Evolutionary conservation across 2,888 invertebrate genomes (phyloP), one percentile per base, ranked within the genome.

Genomic region (Rapana venosa): DNA sequence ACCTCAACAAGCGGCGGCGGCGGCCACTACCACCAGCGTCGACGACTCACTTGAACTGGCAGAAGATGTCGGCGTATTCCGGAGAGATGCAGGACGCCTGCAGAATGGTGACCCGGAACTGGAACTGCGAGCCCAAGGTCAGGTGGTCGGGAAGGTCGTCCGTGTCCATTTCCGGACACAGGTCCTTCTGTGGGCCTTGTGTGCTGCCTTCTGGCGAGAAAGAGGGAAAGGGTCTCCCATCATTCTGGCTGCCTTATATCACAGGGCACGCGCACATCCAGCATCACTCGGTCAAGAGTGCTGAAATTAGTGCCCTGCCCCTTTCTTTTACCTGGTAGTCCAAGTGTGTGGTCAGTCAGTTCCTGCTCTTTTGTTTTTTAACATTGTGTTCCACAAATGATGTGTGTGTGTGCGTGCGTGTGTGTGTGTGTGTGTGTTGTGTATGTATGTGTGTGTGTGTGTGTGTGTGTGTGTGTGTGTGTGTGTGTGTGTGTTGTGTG

Each of bases 1-100:
- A n/a, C n/a, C n/a, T n/a, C n/a, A n/a, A n/a, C n/a, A n/a, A n/a
- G n/a, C n/a, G n/a, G n/a, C n/a, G n/a, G n/a, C n/a, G n/a, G n/a
- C n/a, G n/a, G n/a, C n/a, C n/a, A n/a, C n/a, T n/a, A n/a, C n/a
- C n/a, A n/a, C n/a, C n/a, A n/a, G n/a, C n/a, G n/a, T n/a, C n/a
- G n/a, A n/a, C n/a, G n/a, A 32, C 77, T 97, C 96, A 99, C 99
- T 99, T 99, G 97, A 99, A 99, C 97, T 99, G 99, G 96, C 99
- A 99, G 97, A 99, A 99, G 87, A 99, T 99, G 96, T 99, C 99
- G 0, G 99, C 98, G 96, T 99, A 99, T 96, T 99, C 99, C 0
- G 98, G 98, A 70, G 99, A 97, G 94, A 99, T 98, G 93, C 98
- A 98, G 94, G 98, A 98, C 0, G 99, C 99, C 96, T 99, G 99